Percentiles rank a stretch among this genome's conserved stretches.
Evolutionary conservation across 2,113 vertebrate species (phyloP).

Genomic region (Lagopus leucura): DNA sequence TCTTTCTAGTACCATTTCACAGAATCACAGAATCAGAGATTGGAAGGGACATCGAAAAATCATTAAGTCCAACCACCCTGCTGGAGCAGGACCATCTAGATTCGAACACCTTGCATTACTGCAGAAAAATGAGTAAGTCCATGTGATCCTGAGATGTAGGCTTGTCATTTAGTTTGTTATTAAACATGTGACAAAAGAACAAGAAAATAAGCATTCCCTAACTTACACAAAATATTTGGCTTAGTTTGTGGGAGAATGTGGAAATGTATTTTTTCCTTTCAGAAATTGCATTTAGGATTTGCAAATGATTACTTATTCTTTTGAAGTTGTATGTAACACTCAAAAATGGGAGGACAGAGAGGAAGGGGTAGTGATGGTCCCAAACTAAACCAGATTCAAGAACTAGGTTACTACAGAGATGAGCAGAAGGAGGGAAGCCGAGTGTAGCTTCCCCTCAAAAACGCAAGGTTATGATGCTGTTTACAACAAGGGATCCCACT

Average conservation of each 20-base stretch:
- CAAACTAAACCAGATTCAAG: not conserved
- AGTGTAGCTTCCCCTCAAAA: not conserved
- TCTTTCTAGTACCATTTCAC: not conserved
- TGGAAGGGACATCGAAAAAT: too few relatives aligned
- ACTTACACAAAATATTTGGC: not conserved
- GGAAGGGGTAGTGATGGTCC: not conserved
- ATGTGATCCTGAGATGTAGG: not conserved
- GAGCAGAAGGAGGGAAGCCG: not conserved
- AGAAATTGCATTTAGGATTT: not conserved
- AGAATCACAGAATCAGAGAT: too few relatives aligned
- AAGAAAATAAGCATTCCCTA: not conserved
- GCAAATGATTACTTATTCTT: not conserved
- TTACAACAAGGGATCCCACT: not conserved
- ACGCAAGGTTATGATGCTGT: not conserved
- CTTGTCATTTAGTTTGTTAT: not conserved
- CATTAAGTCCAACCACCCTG: too few relatives aligned
- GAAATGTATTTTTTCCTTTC: not conserved
- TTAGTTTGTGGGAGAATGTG: not conserved
- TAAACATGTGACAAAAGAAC: not conserved
- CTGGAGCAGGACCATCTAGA: too few relatives aligned
- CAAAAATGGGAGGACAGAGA: not conserved
- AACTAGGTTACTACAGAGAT: not conserved
- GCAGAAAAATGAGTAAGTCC: not conserved
- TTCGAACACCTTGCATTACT: not conserved
- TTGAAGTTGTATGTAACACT: not conserved